A percentile compares a stretch with the other conserved stretches of the same genome.
Conservation (phyloP, 1,140 invertebrate genomes). For the Doryteuthis pealeii region DNA sequence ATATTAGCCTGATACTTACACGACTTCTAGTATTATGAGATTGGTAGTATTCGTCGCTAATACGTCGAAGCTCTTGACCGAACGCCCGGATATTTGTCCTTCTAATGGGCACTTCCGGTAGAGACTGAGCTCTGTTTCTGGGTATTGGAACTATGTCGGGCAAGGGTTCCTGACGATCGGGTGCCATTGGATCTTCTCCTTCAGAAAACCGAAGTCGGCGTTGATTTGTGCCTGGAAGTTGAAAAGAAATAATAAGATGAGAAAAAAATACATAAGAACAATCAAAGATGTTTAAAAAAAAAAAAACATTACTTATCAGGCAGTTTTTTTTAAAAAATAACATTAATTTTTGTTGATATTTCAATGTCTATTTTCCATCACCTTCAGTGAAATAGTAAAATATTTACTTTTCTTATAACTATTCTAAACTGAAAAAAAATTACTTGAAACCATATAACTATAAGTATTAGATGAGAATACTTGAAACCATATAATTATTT, state of each 20-base stretch:
- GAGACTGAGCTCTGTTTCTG: background rate
- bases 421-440: background rate
- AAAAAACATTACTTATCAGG: background rate
- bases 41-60: slow-evolving; percentile 11
- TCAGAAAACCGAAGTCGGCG: background rate
- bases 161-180: background rate
- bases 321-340: background rate
- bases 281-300: background rate
- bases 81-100: background rate
- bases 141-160: background rate
- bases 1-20: background rate
- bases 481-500: too few relatives aligned
- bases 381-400: background rate
- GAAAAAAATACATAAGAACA: too few relatives aligned
- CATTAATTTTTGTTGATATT: background rate
- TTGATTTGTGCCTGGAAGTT: background rate
- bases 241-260: background rate
- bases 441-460: background rate
- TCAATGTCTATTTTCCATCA: too few relatives aligned
- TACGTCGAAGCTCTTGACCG: background rate
- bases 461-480: too few relatives aligned
- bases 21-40: background rate
- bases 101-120: background rate
- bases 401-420: background rate
- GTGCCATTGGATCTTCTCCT: background rate